Conservation (phyloP, 2,888 invertebrate genomes). For the Chydorus sphaericus region DNA sequence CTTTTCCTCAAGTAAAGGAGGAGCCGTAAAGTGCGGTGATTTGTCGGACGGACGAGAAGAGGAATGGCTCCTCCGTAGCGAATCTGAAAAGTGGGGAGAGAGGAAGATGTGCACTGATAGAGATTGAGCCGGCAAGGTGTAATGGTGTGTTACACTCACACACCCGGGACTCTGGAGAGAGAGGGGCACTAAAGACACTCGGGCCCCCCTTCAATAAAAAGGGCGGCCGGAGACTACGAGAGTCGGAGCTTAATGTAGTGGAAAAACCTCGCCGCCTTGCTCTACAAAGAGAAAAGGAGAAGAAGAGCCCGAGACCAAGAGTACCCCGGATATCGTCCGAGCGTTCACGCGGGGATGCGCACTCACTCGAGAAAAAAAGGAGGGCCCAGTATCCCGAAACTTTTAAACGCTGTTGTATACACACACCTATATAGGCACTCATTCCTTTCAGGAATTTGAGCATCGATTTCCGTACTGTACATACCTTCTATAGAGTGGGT, state of each 20-base stretch:
- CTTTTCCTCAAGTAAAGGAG: too few species aligned
- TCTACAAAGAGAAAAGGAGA: not conserved
- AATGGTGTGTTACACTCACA: constrained; percentile 12
- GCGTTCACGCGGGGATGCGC: constrained; percentile 1
- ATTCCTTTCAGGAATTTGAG: too few species aligned
- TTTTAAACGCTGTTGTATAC: too few species aligned
- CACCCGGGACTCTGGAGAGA: not conserved
- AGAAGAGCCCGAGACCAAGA: too few species aligned
- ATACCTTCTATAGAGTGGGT: too few species aligned
- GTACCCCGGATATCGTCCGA: not conserved
- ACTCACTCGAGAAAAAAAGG: not conserved
- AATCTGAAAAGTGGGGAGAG: not conserved
- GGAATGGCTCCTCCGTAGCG: not conserved
- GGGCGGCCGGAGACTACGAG: not conserved
- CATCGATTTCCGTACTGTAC: too few species aligned
- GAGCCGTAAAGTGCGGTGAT: too few species aligned
- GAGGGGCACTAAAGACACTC: too few species aligned
- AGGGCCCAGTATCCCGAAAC: too few species aligned
- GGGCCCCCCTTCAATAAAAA: not conserved
- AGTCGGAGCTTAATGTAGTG: not conserved
- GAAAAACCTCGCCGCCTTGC: not conserved
- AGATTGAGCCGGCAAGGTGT: constrained; percentile 11
- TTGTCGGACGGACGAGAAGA: too few species aligned
- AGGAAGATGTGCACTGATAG: not conserved
- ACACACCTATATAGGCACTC: too few species aligned